Conservation (phyloP, 2,113 vertebrate species). For the Lamprotornis superbus region DNA sequence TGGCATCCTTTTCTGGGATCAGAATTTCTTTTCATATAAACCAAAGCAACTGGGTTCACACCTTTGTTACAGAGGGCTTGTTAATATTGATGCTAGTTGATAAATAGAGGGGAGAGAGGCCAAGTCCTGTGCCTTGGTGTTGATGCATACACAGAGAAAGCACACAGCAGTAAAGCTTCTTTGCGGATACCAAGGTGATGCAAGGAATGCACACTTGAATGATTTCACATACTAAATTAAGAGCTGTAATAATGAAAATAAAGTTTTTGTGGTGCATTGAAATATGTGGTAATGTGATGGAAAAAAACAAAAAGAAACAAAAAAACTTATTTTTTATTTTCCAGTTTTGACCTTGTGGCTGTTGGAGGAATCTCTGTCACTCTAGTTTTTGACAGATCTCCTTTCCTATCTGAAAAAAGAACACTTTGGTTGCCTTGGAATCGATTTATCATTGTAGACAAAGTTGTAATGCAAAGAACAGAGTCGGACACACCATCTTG, state of each 20-base stretch:
- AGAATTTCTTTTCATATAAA: background rate
- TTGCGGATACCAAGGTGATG: background rate
- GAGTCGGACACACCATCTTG: slow-evolving; percentile 77
- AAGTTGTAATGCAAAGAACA: slow-evolving; percentile 89
- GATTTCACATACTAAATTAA: background rate
- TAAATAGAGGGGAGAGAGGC: background rate
- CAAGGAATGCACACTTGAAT: background rate
- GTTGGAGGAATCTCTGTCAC: slow-evolving; percentile 90
- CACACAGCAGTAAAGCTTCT: background rate
- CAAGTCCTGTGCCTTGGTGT: background rate
- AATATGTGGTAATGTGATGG: background rate
- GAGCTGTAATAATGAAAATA: background rate
- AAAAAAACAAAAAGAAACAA: background rate
- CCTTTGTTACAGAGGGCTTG: background rate
- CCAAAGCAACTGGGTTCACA: background rate
- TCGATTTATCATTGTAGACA: slow-evolving; percentile 91
- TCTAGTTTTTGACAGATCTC: slow-evolving; percentile 93
- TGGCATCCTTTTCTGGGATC: background rate
- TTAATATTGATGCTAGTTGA: background rate
- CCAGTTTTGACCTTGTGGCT: slow-evolving; percentile 95
- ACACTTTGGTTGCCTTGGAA: slow-evolving; percentile 97
- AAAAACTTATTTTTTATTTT: slow-evolving; percentile 43
- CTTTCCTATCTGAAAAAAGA: slow-evolving; percentile 89
- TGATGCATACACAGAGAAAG: background rate
- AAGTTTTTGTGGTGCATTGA: background rate